A percentile compares a stretch with the other conserved stretches of the same genome.
Conservation (phyloP, 2,888 invertebrate species). For the Ennomos quercinarius region DNA sequence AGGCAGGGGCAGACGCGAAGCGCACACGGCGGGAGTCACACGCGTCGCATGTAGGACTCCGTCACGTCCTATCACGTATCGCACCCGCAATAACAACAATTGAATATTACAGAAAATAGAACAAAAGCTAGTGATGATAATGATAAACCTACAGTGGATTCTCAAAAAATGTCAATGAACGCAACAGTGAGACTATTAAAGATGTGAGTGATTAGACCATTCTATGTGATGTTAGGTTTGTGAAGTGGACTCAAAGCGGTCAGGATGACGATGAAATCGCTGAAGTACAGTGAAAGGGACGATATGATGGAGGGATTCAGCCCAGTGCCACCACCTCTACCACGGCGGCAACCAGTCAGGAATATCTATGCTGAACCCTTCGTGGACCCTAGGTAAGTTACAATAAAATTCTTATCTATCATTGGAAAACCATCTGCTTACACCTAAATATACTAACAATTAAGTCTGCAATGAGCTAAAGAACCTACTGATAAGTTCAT, state of each 20-base stretch:
- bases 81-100: conserved; percentile 22
- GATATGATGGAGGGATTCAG: conserved; percentile 84
- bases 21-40: conserved; percentile 46
- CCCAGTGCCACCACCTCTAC: conserved; percentile 87
- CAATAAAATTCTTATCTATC: conserved; percentile 24
- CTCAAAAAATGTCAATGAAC: conserved; percentile 53
- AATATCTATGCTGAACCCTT: conserved; percentile 89
- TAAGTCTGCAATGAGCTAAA: conserved; percentile 7
- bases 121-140: conserved; percentile 47
- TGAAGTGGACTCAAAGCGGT: conserved; percentile 70
- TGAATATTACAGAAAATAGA: conserved; percentile 24
- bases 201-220: conserved; percentile 74
- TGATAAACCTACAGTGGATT: conserved; percentile 53
- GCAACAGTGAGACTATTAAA: conserved; percentile 58
- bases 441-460: conserved; percentile 31
- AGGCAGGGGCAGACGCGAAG: conserved; percentile 36
- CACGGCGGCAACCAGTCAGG: conserved; percentile 86
- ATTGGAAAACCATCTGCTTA: conserved; percentile 39
- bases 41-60: conserved; percentile 33
- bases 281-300: conserved; percentile 83
- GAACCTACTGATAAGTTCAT: background rate
- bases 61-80: conserved; percentile 16
- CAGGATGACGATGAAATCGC: conserved; percentile 87
- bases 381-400: conserved; percentile 85
- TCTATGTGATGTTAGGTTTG: conserved; percentile 70